Conservation (phyloP, 2,888 invertebrate species). For the Amphimallon solstitiale region DNA sequence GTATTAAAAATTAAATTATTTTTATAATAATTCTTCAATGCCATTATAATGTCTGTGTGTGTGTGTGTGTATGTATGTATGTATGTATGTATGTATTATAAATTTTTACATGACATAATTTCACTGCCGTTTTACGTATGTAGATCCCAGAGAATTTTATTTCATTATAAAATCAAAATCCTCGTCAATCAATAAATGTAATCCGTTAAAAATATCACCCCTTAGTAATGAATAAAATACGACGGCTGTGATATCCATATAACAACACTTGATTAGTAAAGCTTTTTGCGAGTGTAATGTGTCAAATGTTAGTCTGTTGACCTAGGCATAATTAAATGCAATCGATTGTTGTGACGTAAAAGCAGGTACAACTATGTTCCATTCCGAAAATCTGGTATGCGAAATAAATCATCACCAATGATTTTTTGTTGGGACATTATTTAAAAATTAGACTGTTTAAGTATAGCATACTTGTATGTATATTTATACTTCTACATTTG, state of each 20-base stretch:
- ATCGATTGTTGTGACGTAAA: constrained; percentile 23
- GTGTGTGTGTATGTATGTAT: no score
- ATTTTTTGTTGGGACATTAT: neutral
- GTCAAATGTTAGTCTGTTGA: constrained; percentile 29
- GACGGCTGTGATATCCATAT: neutral
- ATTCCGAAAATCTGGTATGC: neutral
- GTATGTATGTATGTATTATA: no score
- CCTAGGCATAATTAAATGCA: constrained; percentile 31
- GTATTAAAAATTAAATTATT: no score
- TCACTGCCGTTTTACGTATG: no score
- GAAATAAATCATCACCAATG: neutral
- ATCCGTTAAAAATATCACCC: neutral
- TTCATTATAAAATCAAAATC: no score
- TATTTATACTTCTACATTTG: no score
- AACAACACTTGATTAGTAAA: constrained; percentile 9
- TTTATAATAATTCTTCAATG: no score
- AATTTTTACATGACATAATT: no score
- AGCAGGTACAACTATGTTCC: neutral
- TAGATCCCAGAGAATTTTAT: no score
- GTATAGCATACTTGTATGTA: no score
- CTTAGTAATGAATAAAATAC: constrained; percentile 8
- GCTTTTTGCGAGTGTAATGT: constrained; percentile 2
- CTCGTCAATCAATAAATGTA: neutral
- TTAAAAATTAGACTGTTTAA: no score
- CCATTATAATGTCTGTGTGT: no score